These are phyloP conservation scores for Stenodera caucasica DNA, from an alignment of 2,888 invertebrate genomes.

Conservation along the genomic window DNA sequence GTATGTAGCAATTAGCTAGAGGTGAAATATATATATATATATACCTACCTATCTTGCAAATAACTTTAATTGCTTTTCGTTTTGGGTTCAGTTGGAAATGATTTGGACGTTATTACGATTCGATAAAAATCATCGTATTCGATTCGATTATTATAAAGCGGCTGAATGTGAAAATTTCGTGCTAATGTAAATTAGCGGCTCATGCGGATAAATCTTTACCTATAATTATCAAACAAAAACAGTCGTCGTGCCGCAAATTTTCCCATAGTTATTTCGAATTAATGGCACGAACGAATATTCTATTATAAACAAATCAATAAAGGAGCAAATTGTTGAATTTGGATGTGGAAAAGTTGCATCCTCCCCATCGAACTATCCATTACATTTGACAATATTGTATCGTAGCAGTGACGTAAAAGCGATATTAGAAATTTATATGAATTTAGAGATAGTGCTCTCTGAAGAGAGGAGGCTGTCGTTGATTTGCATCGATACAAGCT, in stretches of 20 bases:
- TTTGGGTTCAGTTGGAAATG: no score
- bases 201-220: constrained; percentile 11
- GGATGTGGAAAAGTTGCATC: no score
- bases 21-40: constrained; percentile 27
- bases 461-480: constrained; percentile 19
- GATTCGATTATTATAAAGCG: background rate
- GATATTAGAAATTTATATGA: constrained; percentile 36
- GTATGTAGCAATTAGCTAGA: constrained; percentile 28
- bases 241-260: constrained; percentile 15
- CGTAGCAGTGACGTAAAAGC: constrained; percentile 13
- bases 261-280: constrained; percentile 24
- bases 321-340: no score
- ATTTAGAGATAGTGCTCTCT: constrained; percentile 27
- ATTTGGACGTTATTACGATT: no score
- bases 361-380: no score
- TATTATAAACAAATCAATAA: no score
- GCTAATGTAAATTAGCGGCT: constrained; percentile 23
- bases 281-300: constrained; percentile 21
- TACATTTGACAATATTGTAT: background rate
- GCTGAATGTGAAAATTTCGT: constrained; percentile 22
- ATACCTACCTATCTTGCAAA: constrained; percentile 26
- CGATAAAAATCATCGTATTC: no score
- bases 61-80: constrained; percentile 31
- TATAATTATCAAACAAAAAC: constrained; percentile 25
- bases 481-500: constrained; percentile 39